Conservation (phyloP, 2,113 vertebrate genomes). For the Siniperca chuatsi region DNA sequence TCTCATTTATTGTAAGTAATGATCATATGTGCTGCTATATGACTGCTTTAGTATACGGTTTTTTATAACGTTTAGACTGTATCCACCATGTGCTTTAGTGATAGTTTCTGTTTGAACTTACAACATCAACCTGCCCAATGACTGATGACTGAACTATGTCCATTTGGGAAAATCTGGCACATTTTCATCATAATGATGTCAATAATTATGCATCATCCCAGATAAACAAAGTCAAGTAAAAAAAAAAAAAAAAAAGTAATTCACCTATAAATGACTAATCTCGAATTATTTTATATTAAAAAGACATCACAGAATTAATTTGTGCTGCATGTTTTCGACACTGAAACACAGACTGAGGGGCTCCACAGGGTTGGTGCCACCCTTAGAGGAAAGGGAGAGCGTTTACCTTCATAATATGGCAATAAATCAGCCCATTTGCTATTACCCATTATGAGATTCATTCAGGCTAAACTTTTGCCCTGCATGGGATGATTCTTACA, state of each 20-base stretch:
- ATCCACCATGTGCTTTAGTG: not conserved
- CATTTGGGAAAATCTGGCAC: not conserved
- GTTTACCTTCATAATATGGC: constrained; percentile 40
- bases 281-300: not conserved
- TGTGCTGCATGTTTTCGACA: not conserved
- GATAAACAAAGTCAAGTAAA: not conserved
- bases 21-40: not conserved
- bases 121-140: not conserved
- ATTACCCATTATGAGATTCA: constrained; percentile 64
- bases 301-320: not conserved
- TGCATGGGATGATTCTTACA: constrained; percentile 27
- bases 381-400: constrained; percentile 23
- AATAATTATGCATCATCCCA: not conserved
- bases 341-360: constrained; percentile 1
- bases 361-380: constrained; percentile 35
- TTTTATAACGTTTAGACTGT: not conserved
- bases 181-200: not conserved
- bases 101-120: not conserved
- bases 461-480: constrained; percentile 54
- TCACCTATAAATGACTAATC: not conserved
- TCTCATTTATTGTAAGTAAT: not conserved
- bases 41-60: not conserved
- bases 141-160: not conserved
- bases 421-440: constrained; percentile 70
- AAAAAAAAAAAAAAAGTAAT: not conserved